Conservation (phyloP, 2,888 invertebrate genomes). For the Acronicta psi region DNA sequence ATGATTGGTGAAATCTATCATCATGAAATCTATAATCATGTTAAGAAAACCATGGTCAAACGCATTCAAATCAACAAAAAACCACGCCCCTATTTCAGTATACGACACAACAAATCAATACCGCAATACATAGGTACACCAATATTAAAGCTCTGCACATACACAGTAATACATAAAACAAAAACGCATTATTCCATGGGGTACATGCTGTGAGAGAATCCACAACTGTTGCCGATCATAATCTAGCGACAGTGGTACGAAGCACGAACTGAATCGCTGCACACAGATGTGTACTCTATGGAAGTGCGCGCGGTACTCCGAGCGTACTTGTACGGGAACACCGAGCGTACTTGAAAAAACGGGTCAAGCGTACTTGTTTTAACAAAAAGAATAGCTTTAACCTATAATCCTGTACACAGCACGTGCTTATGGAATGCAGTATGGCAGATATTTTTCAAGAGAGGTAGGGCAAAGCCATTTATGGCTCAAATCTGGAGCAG, state of each 20-base stretch:
- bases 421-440: too few species aligned
- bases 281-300: conserved; percentile 2
- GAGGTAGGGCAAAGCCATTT: too few species aligned
- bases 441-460: too few species aligned
- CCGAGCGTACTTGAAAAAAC: conserved; percentile 1
- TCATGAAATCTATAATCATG: too few species aligned
- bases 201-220: conserved; percentile 56
- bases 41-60: too few species aligned
- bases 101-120: too few species aligned
- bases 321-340: conserved; percentile 3
- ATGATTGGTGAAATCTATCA: too few species aligned
- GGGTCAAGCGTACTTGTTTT: not conserved
- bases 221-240: conserved; percentile 65
- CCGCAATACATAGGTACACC: not conserved
- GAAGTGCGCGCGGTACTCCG: conserved; percentile 11
- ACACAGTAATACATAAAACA: conserved; percentile 21
- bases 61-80: too few species aligned
- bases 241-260: conserved; percentile 60
- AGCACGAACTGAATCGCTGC: conserved; percentile 48
- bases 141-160: not conserved
- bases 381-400: not conserved
- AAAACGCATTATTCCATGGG: conserved; percentile 42
- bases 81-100: too few species aligned
- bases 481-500: too few species aligned
- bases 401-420: too few species aligned